Percentiles rank a stretch among this genome's conserved stretches.
These are phyloP conservation scores for Aphrophora alni DNA, from an alignment of 2,888 invertebrate species.

Conservation along the genomic window DNA sequence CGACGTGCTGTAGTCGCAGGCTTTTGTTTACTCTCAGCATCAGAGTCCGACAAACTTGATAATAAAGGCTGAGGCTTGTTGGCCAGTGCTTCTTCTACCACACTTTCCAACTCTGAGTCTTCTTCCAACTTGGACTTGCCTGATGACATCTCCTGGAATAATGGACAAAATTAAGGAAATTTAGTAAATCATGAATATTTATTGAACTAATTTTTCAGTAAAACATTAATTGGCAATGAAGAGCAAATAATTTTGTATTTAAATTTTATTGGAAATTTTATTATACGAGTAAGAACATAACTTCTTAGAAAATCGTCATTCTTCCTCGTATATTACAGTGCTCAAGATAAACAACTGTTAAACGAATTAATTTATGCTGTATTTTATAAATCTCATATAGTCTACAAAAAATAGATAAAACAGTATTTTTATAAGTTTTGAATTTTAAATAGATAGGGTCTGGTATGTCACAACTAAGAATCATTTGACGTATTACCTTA, in stretches of 20 bases:
- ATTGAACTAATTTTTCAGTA: not conserved
- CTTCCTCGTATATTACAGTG: no score
- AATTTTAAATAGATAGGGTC: no score
- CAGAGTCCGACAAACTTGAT: conserved; percentile 68
- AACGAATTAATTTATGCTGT: no score
- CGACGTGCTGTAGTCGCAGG: conserved; percentile 50
- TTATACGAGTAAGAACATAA: not conserved
- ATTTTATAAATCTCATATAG: no score
- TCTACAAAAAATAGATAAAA: no score
- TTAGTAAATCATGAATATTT: not conserved
- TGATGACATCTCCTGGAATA: conserved; percentile 59
- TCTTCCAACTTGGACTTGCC: conserved; percentile 59
- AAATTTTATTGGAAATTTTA: not conserved
- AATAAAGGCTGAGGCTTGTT: conserved; percentile 59
- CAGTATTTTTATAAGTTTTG: no score
- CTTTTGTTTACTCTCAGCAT: conserved; percentile 53
- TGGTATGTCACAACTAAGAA: no score
- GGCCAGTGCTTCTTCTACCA: conserved; percentile 61
- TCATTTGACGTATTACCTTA: no score
- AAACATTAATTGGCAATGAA: no score
- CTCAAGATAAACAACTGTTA: no score
- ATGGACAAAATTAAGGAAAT: conserved; percentile 27
- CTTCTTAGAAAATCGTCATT: no score
- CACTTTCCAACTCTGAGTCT: conserved; percentile 61
- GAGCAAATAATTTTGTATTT: no score